Conservation (phyloP, 2,888 invertebrate species). For the Herminia tarsipennalis region DNA sequence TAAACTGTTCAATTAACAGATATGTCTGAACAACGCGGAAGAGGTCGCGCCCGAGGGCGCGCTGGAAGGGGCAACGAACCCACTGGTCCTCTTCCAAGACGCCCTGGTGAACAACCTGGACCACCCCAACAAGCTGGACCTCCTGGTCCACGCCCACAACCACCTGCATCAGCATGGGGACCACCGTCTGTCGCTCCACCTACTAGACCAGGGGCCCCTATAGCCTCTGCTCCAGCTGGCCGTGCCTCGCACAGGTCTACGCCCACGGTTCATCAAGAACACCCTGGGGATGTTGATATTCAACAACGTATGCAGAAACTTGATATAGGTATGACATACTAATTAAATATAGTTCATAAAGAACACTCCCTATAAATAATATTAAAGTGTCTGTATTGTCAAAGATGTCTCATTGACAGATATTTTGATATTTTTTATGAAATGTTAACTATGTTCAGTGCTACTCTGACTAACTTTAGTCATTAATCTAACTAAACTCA, state of each 20-base stretch:
- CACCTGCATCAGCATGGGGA: slow-evolving; percentile 75
- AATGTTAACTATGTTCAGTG: no score
- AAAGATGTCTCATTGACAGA: no score
- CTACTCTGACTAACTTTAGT: no score
- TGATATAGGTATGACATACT: slow-evolving; percentile 52
- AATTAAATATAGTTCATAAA: no score
- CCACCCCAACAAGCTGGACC: slow-evolving; percentile 46
- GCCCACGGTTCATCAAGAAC: slow-evolving; percentile 61
- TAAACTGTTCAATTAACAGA: slow-evolving; percentile 10
- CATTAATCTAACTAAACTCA: no score
- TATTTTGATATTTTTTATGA: no score
- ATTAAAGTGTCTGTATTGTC: no score
- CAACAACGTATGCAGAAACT: slow-evolving; percentile 69
- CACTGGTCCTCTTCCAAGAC: slow-evolving; percentile 56
- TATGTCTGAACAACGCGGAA: slow-evolving; percentile 70
- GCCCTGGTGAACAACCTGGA: slow-evolving; percentile 52
- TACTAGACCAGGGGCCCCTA: slow-evolving; percentile 65
- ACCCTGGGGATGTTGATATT: slow-evolving; percentile 74
- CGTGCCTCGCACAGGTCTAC: slow-evolving; percentile 68
- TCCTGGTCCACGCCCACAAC: slow-evolving; percentile 65
- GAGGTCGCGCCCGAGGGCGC: slow-evolving; percentile 75
- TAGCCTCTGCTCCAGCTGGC: slow-evolving; percentile 58
- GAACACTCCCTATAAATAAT: no score
- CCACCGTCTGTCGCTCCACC: slow-evolving; percentile 65
- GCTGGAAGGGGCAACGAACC: slow-evolving; percentile 61